These are phyloP conservation scores for Cantharis rufa DNA, from an alignment of 2,888 invertebrate genomes.

Conservation along the genomic window DNA sequence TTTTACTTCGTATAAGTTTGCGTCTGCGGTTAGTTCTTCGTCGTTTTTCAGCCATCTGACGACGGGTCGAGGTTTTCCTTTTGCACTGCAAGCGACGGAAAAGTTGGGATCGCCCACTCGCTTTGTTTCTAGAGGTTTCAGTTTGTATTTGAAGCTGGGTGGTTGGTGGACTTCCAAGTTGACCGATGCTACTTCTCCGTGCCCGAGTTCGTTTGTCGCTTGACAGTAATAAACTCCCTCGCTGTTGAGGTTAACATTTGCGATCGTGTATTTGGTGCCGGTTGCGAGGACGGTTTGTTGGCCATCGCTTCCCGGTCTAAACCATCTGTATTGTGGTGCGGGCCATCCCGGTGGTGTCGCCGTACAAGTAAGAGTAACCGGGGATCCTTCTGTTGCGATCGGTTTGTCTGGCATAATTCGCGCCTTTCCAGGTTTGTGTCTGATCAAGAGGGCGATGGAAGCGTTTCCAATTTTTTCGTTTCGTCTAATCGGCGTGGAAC, in stretches of 20 bases:
- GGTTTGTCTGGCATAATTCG: constrained; percentile 82
- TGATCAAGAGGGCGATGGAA: constrained; percentile 78
- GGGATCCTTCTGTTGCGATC: constrained; percentile 80
- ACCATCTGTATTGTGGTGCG: constrained; percentile 87
- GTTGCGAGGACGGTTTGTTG: constrained; percentile 73
- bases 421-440: constrained; percentile 85
- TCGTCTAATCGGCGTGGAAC: constrained; percentile 65
- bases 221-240: constrained; percentile 91
- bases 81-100: constrained; percentile 80
- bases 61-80: constrained; percentile 84
- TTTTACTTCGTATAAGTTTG: constrained; percentile 79
- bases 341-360: constrained; percentile 94
- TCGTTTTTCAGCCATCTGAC: constrained; percentile 88
- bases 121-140: constrained; percentile 81
- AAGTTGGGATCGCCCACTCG: constrained; percentile 80
- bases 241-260: constrained; percentile 80
- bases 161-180: constrained; percentile 86
- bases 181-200: constrained; percentile 82
- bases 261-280: constrained; percentile 83
- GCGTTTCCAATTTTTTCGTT: constrained; percentile 79
- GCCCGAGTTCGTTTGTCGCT: constrained; percentile 86
- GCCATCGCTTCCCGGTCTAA: constrained; percentile 71
- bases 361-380: constrained; percentile 81
- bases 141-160: constrained; percentile 79
- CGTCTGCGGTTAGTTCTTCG: constrained; percentile 75